These are phyloP conservation scores for Cephalopholis sonnerati DNA, from an alignment of 2,113 vertebrate genomes.

Conservation along the genomic window DNA sequence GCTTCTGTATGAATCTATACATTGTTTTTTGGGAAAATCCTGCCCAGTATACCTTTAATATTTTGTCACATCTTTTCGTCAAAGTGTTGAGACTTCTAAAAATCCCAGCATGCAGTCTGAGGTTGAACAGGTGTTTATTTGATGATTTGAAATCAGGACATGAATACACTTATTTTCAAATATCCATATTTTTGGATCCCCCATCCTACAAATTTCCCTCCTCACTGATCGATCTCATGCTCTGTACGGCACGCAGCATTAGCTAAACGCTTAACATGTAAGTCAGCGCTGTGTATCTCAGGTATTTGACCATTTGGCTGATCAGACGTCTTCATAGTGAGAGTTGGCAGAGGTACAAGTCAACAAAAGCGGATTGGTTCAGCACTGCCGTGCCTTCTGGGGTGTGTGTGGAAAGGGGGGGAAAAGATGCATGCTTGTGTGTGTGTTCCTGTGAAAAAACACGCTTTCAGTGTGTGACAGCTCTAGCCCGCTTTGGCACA, in stretches of 20 bases:
- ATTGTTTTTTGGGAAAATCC: too few species aligned
- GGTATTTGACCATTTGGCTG: conserved; percentile 65
- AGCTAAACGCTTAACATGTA: background rate
- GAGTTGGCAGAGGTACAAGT: conserved; percentile 74
- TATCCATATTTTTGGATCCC: background rate
- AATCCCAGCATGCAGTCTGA: background rate
- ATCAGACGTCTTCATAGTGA: conserved; percentile 60
- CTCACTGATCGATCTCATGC: background rate
- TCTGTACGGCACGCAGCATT: background rate
- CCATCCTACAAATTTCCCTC: background rate
- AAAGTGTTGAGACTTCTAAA: background rate
- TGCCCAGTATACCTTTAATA: too few species aligned
- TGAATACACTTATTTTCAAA: background rate
- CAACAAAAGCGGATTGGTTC: conserved; percentile 72
- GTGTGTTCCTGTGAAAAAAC: conserved; percentile 45
- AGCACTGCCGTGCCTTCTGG: conserved; percentile 58
- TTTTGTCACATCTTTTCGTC: background rate
- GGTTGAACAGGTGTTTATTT: conserved; percentile 5
- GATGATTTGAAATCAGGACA: background rate
- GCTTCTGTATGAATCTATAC: too few species aligned
- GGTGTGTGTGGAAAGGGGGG: conserved; percentile 23
- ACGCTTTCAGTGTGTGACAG: conserved; percentile 32
- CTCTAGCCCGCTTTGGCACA: conserved; percentile 30
- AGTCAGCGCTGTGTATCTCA: conserved; percentile 3
- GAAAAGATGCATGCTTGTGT: conserved; percentile 9